A percentile compares a stretch with the other conserved stretches of the same genome.
Evolutionary conservation across 2,888 invertebrate species (phyloP).

Genomic region (Xestia rhomboidea): DNA sequence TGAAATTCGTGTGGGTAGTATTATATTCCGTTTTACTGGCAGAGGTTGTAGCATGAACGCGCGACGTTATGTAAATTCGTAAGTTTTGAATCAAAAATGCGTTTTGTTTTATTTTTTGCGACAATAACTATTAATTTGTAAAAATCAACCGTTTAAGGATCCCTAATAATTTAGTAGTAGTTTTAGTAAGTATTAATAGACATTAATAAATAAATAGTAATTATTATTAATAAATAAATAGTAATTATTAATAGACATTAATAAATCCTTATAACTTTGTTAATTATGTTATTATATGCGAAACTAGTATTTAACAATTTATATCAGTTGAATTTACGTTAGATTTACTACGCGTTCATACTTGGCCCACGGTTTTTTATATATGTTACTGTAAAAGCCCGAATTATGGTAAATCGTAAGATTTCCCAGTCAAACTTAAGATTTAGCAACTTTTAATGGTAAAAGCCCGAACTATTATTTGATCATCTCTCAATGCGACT

Average conservation of each 20-base stretch:
- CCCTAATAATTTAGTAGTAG: not conserved
- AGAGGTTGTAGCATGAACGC: not conserved
- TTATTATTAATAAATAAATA: not conserved
- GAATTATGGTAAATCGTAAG: no score
- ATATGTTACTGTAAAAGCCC: no score
- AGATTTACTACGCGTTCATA: not conserved
- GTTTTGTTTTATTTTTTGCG: not conserved
- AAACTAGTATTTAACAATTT: not conserved
- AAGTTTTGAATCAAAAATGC: not conserved
- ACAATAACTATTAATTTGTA: not conserved
- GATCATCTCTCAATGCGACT: no score
- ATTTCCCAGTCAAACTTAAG: no score
- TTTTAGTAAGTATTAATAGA: no score
- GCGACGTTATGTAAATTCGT: not conserved
- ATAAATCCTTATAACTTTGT: not conserved
- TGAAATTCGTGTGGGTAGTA: constrained; percentile 17
- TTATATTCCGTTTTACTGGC: constrained; percentile 1
- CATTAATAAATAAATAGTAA: no score
- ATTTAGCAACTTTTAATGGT: no score
- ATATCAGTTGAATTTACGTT: not conserved
- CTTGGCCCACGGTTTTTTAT: not conserved
- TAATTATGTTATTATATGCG: not conserved
- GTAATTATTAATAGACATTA: not conserved
- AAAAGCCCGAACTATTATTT: no score
- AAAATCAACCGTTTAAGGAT: not conserved